phyloP scores from a whole-genome alignment of 2,888 invertebrate genomes.

The Pyrrhosoma nymphula region DNA sequence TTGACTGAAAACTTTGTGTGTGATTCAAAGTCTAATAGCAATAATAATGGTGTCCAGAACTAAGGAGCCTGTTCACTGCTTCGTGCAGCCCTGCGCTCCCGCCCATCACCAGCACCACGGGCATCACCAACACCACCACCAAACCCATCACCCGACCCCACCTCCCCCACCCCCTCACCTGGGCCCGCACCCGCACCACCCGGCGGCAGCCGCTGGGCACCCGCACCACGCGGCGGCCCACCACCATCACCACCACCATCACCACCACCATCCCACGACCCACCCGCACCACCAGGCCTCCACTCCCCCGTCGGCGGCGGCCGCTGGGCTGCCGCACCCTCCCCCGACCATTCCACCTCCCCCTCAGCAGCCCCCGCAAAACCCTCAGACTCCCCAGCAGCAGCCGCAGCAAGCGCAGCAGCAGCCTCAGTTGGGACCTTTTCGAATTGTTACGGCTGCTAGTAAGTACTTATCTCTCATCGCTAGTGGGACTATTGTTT shows the following conservation, averaged over 20 bases:
- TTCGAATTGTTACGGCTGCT: conserved; percentile 40
- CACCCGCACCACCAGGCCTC: background rate
- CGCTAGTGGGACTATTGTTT: background rate
- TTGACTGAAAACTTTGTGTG: background rate
- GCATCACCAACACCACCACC: conserved; percentile 45
- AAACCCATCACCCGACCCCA: conserved; percentile 8
- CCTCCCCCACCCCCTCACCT: conserved; percentile 17
- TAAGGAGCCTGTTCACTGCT: conserved; percentile 62
- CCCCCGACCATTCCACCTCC: conserved; percentile 49
- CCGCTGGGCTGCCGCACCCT: conserved; percentile 9
- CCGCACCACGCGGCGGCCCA: conserved; percentile 20
- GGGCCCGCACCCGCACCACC: background rate
- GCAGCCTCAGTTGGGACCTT: conserved; percentile 51
- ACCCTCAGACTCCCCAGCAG: conserved; percentile 8
- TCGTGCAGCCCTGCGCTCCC: conserved; percentile 63
- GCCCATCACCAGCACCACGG: conserved; percentile 38
- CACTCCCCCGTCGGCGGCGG: background rate
- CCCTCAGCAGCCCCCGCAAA: conserved; percentile 42
- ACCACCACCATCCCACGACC: background rate
- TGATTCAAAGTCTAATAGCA: conserved; percentile 11
- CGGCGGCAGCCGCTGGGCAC: background rate
- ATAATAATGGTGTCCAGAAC: conserved; percentile 61
- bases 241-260: conserved; percentile 34
- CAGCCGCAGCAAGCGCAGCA: conserved; percentile 53
- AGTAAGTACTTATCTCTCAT: conserved; percentile 24